Evolutionary conservation across 2,888 invertebrate species (phyloP), one percentile per base, ranked within the genome.

Genomic region (Cephus pygmeus): DNA sequence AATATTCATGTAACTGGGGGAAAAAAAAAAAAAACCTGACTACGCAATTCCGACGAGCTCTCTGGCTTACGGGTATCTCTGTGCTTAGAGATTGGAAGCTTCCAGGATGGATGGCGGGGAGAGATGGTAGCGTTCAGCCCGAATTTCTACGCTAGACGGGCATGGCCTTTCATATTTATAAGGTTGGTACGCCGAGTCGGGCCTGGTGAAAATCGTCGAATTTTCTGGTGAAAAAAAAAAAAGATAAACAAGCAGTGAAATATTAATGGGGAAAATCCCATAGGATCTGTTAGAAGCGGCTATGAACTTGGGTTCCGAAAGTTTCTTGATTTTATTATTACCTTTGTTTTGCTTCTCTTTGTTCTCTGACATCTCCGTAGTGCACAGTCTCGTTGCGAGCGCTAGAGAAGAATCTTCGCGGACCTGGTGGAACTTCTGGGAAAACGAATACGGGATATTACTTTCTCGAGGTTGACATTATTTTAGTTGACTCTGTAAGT

Each of bases 1-100:
- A 82, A 85, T 84, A 85, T 85, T 83, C 82, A 84, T 82, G 79
- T 69, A 79, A 77, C 81, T 75, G 76, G 80, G 79, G 79, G 79
- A 78, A 78, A 79, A 82, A 79, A 82, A 83, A 77, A 79, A 79
- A 82, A 83, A 77, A 79, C 77, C 83, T 79, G 83, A 83, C 83
- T 84, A 78, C 73, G 82, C 81, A 81, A 79, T 81, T 82, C 81
- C 79, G 79, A 76, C 69, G 76, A 78, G 78, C 78, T 79, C 79
- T 76, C 68, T 33, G 79, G 69, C 79, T 73, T 76, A 40, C 68
- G 80, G 76, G 77, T 76, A 73, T 78, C 75, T 76, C 77, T 73
- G 75, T 35, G 69, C n/a, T 56, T 56, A 56, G 56, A 56, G 56
- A 56, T 56, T 56, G 56, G 56, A 56, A 56, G 23, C 56, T 56